Evolutionary conservation across 2,113 vertebrate species (phyloP), one percentile per base, ranked within the genome.

Genomic region (Vulpes vulpes): DNA sequence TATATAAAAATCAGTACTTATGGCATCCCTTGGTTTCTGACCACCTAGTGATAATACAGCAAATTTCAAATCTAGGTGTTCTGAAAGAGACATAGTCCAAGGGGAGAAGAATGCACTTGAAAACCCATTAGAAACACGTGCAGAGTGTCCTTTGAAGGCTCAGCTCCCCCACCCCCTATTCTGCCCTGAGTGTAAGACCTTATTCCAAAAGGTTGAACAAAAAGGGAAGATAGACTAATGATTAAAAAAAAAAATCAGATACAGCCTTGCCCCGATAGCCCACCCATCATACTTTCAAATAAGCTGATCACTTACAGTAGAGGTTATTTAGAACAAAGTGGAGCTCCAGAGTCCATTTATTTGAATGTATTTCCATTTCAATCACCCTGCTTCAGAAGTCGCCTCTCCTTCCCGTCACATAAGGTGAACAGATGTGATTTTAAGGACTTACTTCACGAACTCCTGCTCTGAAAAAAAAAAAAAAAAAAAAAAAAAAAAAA

Each of bases 331-430:
- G 96, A 97, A 98, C 95, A 98, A 98, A 96, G 96, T 97, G n/a
- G 98, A 98, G 98, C 98, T 95, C 95, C 97, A 98, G 98, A 98
- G 98, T 98, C 97, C 98, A 98, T 98, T 99, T 98, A 98, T 99
- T 99, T 99, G 98, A 99, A 99, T 99, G 97, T 91, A 98, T 99
- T 99, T 99, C 98, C 98, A 99, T 98, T 98, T 99, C 98, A 99
- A 99, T 99, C 98, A 98, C 97, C 89, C 97, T 98, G 94, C 88
- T 97, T 98, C 97, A 95, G 97, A 98, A 98, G 98, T 98, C 8
- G 67, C 78, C 91, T 98, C 95, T 98, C 98, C 98, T 97, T 98
- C 57, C 91, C 83, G 11, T 97, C 98, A 96, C 84, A 35, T 98
- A 98, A 98, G 98, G 98, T 98, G 98, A 98, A 98, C 94, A 96